Conservation (phyloP, 2,888 invertebrate genomes). For the Nipponacmea schrenckii region DNA sequence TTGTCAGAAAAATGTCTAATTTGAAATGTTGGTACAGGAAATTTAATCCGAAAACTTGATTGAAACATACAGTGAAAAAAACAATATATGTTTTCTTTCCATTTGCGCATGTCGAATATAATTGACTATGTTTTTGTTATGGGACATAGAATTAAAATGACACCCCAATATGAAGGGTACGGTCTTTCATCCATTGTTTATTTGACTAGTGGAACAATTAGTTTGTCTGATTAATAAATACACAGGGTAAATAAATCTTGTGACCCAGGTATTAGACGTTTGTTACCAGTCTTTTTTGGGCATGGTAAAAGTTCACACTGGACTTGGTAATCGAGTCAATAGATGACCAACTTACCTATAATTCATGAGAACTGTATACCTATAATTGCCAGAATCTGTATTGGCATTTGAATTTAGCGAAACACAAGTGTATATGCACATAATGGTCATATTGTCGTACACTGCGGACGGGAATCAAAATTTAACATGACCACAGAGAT, state of each 20-base stretch:
- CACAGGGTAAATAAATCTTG: background rate
- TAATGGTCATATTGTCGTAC: no score
- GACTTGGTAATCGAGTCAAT: no score
- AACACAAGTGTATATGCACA: no score
- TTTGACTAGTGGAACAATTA: background rate
- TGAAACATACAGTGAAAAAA: slow-evolving; percentile 2
- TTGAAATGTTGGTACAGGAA: background rate
- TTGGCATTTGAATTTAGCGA: no score
- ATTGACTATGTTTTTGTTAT: slow-evolving; percentile 4
- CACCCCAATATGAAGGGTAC: background rate
- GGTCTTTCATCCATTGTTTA: background rate
- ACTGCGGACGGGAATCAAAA: no score
- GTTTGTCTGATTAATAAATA: background rate
- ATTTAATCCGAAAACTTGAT: background rate
- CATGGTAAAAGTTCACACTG: no score
- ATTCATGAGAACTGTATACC: no score
- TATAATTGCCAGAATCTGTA: no score
- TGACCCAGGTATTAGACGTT: no score
- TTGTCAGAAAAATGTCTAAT: background rate
- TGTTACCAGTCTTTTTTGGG: no score
- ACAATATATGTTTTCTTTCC: slow-evolving; percentile 2
- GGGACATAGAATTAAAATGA: background rate
- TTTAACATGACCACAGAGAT: no score
- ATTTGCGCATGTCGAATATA: slow-evolving; percentile 5
- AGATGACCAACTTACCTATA: no score